Evolutionary conservation across 2,888 invertebrate species (phyloP).

Genomic region (Dicyrtoma fusca): DNA sequence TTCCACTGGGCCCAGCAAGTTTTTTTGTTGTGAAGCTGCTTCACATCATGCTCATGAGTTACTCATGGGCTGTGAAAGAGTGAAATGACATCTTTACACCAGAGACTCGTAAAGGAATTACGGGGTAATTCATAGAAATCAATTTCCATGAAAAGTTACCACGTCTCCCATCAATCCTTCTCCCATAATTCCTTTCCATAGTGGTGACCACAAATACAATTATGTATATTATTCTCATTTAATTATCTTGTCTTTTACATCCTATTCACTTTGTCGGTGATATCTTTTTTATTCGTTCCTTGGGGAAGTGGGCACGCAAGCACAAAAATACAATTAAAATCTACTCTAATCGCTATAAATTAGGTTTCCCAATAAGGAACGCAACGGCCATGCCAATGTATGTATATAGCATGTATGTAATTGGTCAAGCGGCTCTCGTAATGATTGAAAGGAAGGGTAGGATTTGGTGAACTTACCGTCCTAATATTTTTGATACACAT

Average conservation of each 20-base stretch:
- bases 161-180: too few species aligned
- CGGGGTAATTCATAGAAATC: too few species aligned
- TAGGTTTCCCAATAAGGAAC: neutral
- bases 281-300: too few species aligned
- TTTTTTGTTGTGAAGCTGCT: neutral
- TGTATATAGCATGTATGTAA: too few species aligned
- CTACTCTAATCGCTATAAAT: neutral
- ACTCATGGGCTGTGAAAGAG: neutral
- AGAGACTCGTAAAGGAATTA: conserved; percentile 28
- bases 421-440: too few species aligned
- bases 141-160: too few species aligned
- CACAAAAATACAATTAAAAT: too few species aligned
- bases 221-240: neutral
- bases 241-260: neutral
- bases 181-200: too few species aligned
- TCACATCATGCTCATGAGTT: neutral
- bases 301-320: too few species aligned
- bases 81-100: conserved; percentile 17
- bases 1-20: neutral
- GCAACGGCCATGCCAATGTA: too few species aligned
- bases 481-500: conserved; percentile 66
- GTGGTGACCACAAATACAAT: too few species aligned
- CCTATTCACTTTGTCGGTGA: neutral
- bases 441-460: neutral
- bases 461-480: conserved; percentile 61